These are phyloP conservation scores for Chionoecetes opilio DNA, from an alignment of 1,140 invertebrate species.

Conservation along the genomic window DNA sequence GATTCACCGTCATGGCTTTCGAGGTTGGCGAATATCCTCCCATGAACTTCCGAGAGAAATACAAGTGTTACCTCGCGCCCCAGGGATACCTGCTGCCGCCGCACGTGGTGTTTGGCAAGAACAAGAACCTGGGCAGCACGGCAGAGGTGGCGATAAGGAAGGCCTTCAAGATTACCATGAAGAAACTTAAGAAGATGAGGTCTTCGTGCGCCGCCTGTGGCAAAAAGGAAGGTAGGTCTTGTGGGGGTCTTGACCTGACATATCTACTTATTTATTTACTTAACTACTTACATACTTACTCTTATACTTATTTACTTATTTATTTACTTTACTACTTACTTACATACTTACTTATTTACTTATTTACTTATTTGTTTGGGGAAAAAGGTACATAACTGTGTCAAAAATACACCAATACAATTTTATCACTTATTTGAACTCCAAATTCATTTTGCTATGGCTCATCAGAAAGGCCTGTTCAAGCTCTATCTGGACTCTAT, in stretches of 20 bases:
- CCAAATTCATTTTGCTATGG: too few relatives aligned
- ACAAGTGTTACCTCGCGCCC: constrained; percentile 71
- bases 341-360: too few relatives aligned
- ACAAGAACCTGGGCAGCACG: constrained; percentile 71
- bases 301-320: too few relatives aligned
- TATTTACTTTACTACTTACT: too few relatives aligned
- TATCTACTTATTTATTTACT: too few relatives aligned
- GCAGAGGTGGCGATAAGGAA: constrained; percentile 72
- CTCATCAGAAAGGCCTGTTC: too few relatives aligned
- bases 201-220: constrained; percentile 72
- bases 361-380: background rate
- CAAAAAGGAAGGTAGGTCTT: constrained; percentile 42
- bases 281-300: too few relatives aligned
- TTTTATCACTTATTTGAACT: too few relatives aligned
- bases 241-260: too few relatives aligned
- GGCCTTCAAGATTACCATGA: constrained; percentile 76
- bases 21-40: constrained; percentile 75
- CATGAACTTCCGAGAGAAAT: constrained; percentile 69
- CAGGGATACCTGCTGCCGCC: constrained; percentile 69
- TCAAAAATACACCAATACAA: too few relatives aligned
- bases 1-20: constrained; percentile 65
- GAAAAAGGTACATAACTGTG: too few relatives aligned
- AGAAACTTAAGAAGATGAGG: constrained; percentile 71
- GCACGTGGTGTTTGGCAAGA: constrained; percentile 67
- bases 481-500: too few relatives aligned